phyloP scores from a whole-genome alignment of 2,797 vertebrate species.

The Columba guinea region DNA sequence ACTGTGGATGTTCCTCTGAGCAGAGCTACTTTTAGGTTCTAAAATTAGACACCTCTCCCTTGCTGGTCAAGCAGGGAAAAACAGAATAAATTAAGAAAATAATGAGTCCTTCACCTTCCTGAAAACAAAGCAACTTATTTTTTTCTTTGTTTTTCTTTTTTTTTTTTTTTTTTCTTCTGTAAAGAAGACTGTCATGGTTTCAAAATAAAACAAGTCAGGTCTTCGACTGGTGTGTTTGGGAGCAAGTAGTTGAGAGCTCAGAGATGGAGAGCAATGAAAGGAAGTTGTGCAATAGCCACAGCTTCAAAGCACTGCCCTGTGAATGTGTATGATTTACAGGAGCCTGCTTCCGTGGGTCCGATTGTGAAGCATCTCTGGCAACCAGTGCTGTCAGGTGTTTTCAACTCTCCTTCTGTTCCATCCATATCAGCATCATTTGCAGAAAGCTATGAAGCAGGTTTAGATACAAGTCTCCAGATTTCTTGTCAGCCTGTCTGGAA shows the following conservation, averaged over 20 bases:
- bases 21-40: neutral
- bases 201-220: neutral
- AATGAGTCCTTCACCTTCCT: neutral
- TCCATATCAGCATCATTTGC: conserved; percentile 5
- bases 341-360: neutral
- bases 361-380: neutral
- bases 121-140: neutral
- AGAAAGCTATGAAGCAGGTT: conserved; percentile 29
- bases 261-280: neutral
- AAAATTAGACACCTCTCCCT: neutral
- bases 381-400: neutral
- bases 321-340: neutral
- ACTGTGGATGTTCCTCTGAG: neutral
- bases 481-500: conserved; percentile 47
- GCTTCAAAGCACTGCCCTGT: neutral
- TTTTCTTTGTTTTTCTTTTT: neutral
- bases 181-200: neutral
- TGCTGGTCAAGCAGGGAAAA: neutral
- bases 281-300: neutral
- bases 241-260: neutral
- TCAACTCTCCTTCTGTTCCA: neutral
- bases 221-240: neutral
- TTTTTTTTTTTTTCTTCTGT: neutral
- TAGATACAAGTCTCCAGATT: conserved; percentile 41
- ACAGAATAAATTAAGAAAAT: neutral